Conservation (phyloP, 2,113 vertebrate species). For the Anoplopoma fimbria region DNA sequence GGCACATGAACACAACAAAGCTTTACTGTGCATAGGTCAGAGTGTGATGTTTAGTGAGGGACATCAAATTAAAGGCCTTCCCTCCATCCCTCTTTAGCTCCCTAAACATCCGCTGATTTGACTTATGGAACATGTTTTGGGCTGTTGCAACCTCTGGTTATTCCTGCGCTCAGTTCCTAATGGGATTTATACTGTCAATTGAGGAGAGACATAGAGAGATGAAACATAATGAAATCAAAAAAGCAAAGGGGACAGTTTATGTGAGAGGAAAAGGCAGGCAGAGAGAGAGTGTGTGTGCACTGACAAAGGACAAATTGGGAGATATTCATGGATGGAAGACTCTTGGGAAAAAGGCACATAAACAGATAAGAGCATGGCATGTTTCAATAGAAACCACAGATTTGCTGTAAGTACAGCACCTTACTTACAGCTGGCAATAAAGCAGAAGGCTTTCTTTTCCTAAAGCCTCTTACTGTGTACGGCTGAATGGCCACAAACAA, state of each 20-base stretch:
- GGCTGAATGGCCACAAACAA: slow-evolving; percentile 46
- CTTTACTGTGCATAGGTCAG: neutral
- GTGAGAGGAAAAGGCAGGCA: neutral
- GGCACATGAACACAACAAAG: neutral
- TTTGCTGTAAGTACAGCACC: slow-evolving; percentile 42
- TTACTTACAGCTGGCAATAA: slow-evolving; percentile 40
- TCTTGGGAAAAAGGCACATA: neutral
- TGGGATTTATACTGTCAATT: slow-evolving; percentile 48
- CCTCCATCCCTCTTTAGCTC: neutral
- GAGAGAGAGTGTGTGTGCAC: slow-evolving; percentile 3
- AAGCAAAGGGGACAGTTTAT: slow-evolving; percentile 9
- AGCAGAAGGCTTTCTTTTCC: slow-evolving; percentile 19
- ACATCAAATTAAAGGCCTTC: neutral
- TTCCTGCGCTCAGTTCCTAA: slow-evolving; percentile 30
- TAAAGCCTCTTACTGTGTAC: slow-evolving; percentile 39
- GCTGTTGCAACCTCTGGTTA: slow-evolving; percentile 13
- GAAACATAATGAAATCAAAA: slow-evolving; percentile 19
- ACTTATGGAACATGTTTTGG: slow-evolving; percentile 14
- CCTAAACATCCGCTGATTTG: neutral
- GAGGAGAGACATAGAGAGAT: neutral
- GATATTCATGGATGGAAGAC: slow-evolving; percentile 21
- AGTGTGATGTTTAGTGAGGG: neutral
- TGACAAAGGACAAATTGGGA: slow-evolving; percentile 36
- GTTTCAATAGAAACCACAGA: slow-evolving; percentile 33
- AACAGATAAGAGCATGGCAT: slow-evolving; percentile 30